These are phyloP conservation scores for Aphelinus atriplicis DNA, from an alignment of 1,140 invertebrate genomes.

Conservation along the genomic window DNA sequence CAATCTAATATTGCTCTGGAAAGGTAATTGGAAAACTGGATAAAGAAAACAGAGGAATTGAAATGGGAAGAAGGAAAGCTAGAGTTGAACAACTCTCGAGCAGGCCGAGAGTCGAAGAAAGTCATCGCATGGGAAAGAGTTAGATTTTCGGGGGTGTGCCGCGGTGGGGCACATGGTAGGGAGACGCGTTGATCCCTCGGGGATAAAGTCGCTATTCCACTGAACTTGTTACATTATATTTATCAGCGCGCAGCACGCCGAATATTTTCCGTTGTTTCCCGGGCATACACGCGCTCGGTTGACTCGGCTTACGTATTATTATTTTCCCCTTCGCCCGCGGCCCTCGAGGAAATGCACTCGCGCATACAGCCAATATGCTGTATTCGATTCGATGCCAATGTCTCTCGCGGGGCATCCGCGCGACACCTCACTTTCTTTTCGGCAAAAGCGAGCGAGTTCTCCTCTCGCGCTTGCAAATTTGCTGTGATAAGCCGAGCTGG, in stretches of 20 bases:
- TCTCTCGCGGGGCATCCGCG: background rate
- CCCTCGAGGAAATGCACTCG: too few species aligned
- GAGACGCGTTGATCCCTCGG: constrained; percentile 59
- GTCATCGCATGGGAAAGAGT: too few species aligned
- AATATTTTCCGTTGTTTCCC: constrained; percentile 44
- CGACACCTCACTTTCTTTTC: background rate
- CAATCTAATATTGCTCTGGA: too few species aligned
- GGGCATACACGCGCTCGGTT: constrained; percentile 17
- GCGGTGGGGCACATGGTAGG: background rate
- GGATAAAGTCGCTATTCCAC: constrained; percentile 62
- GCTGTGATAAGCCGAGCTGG: background rate
- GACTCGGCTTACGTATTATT: constrained; percentile 37
- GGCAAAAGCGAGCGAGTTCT: background rate
- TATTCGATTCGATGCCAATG: constrained; percentile 32
- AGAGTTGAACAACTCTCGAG: too few species aligned
- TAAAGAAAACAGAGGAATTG: too few species aligned
- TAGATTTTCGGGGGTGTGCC: too few species aligned
- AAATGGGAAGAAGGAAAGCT: too few species aligned
- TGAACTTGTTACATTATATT: constrained; percentile 65
- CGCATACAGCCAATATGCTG: background rate
- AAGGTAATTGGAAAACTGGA: too few species aligned
- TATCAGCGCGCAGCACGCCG: constrained; percentile 58
- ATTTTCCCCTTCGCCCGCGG: constrained; percentile 30
- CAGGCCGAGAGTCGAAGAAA: too few species aligned
- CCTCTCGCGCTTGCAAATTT: background rate